Evolutionary conservation across 2,113 vertebrate genomes (phyloP).

Genomic region (Pollachius pollachius): DNA sequence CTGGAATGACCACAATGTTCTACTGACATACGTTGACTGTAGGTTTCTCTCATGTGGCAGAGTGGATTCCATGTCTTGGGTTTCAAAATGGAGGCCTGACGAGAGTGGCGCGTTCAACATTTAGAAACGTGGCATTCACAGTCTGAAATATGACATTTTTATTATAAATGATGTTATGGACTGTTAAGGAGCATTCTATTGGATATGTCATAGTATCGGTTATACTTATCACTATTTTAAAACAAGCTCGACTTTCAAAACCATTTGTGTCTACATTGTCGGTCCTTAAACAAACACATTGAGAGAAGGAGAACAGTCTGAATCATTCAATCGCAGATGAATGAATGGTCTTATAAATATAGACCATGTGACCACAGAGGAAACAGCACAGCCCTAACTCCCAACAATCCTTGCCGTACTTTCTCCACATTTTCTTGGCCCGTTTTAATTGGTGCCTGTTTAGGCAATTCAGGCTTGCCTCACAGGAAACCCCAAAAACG

Average conservation of each 20-base stretch:
- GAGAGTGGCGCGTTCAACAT: too few relatives aligned
- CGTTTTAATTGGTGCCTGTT: conserved; percentile 45
- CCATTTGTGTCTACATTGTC: not conserved
- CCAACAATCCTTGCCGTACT: conserved; percentile 36
- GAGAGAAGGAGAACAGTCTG: not conserved
- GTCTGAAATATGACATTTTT: too few relatives aligned
- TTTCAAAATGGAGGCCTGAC: not conserved
- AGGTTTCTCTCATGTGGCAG: not conserved
- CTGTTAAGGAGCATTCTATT: too few relatives aligned
- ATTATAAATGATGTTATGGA: too few relatives aligned
- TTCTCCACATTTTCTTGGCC: conserved; percentile 47
- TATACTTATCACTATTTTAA: too few relatives aligned
- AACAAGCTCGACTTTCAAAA: too few relatives aligned
- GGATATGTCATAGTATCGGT: too few relatives aligned
- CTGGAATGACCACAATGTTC: not conserved
- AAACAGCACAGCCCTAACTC: conserved; percentile 48
- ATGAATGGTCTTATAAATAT: conserved; percentile 26
- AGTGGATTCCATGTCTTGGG: not conserved
- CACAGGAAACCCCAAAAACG: conserved; percentile 57
- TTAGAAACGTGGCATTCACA: too few relatives aligned
- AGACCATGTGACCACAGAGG: conserved; percentile 47
- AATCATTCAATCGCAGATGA: conserved; percentile 13
- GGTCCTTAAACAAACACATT: not conserved
- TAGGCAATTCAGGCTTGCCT: conserved; percentile 37
- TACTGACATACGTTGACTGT: not conserved